A percentile compares a stretch with the other conserved stretches of the same genome.
Conservation (phyloP, 2,797 vertebrate genomes). For the Clarias fuscus region DNA sequence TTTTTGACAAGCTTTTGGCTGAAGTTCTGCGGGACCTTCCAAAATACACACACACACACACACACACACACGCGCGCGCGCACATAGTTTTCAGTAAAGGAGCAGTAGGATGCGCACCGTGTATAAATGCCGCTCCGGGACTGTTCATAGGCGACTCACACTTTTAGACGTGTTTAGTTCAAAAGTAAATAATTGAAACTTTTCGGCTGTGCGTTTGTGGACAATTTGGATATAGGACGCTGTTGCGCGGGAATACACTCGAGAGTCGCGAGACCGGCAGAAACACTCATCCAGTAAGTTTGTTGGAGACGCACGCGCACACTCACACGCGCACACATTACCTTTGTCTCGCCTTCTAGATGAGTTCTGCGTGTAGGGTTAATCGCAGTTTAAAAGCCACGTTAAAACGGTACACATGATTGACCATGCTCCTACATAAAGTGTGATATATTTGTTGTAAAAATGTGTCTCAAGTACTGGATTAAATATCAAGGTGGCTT, state of each 20-base stretch:
- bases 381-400: neutral
- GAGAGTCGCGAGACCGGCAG: neutral
- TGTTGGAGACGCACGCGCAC: neutral
- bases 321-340: neutral
- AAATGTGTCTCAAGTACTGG: neutral
- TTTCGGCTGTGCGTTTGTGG: neutral
- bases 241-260: neutral
- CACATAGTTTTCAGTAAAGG: neutral
- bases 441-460: no score
- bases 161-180: neutral
- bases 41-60: neutral
- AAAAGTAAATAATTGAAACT: neutral
- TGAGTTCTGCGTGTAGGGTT: neutral
- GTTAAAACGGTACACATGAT: no score
- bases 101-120: conserved; percentile 4
- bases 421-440: no score
- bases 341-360: neutral
- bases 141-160: neutral
- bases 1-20: conserved; percentile 20
- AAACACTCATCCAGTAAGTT: neutral
- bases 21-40: neutral
- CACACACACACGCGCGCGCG: neutral
- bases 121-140: neutral
- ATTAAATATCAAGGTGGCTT: neutral
- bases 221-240: neutral